Evolutionary conservation across 1,140 invertebrate species (phyloP), one percentile per base, ranked within the genome.

Genomic region (Drosophila funebris): DNA sequence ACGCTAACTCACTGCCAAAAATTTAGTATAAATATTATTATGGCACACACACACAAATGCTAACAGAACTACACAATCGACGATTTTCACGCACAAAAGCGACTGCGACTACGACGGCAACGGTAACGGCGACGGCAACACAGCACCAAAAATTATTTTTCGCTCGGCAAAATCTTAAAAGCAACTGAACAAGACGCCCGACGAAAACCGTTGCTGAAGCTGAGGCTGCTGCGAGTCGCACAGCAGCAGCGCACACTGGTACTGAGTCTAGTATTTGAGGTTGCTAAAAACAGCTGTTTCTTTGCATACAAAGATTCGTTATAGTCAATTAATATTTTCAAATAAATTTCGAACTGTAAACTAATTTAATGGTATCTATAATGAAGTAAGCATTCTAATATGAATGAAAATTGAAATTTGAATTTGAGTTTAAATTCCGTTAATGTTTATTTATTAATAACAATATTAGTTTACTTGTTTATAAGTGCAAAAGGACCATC

Each of bases 151-250:
- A 74, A 68, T 56, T 72, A 77, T 79, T 88, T 85, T 88, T 81
- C 79, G 82, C 83, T 90, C 81, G 83, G 88, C 88, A 90, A 90
- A 90, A 90, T 90, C 88, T 90, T 84, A 74, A 89, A 90, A 81
- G 76, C 79, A 90, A 90, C 87, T 90, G 85, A 90, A 85, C 85
- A 81, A 85, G 82, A 78, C 69, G 74, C 33, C 41, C 66, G 81
- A 78, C 64, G 56, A 73, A 76, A 79, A 79, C 73, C 54, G 64
- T 63, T 71, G 50, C 73, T 73, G 75, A 82, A 74, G 82, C 82
- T 87, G 78, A 56, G 57, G 46, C 73, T 62, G 64, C 68, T 27
- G 33, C 36, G 31, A 41, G 54, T 50, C 64, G 48, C 76, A 76
- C 44, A 66, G 64, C 71, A 74, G 68, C 82, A 57, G 57, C 70